Evolutionary conservation across 2,797 vertebrate genomes (phyloP), one percentile per base, ranked within the genome.

Genomic region (Darevskia nairensis): DNA sequence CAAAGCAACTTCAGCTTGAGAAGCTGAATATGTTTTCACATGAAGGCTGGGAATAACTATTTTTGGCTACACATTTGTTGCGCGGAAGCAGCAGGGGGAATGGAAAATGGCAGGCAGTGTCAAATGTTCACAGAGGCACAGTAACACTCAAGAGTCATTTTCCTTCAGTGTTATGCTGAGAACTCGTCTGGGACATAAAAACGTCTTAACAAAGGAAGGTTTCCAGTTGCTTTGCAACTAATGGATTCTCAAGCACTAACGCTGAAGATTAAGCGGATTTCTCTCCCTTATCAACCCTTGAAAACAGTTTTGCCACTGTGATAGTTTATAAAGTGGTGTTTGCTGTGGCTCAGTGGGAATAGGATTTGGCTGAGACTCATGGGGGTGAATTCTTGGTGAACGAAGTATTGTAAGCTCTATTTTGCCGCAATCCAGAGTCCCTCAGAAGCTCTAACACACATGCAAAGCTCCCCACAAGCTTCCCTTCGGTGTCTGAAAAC

Each of bases 51-150:
- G 11, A 50, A 69, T 17, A 59, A 41, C 23, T 72, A 61, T 80
- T 59, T 80, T 72, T 86, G 79, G 76, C 25, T 35, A 27, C n/a
- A 77, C 44, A 77, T 59, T 71, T 84, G 27, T 13, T 88, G 11
- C 80, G 61, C 27, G 21, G 35, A 88, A 84, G 10, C 35, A 61
- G 46, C 82, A 71, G 25, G 64, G 61, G 39, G n/a, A 79, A 61
- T 72, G 13, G 32, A 15, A 32, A 61, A 61, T 71, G 6, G 77
- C 46, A 72, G 10, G 7, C 15, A 6, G 35, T 77, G 25, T 77
- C 61, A 83, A 23, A 78, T 44, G 19, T 64, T 87, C 86, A 41
- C 35, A 75, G 41, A 68, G 41, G 41, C 59, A 76, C 32, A 44
- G 46, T 59, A 75, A 68, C 39, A 71, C 19, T 32, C 25, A 15